Conservation (phyloP, 2,113 vertebrate species). For the Mus spicilegus region DNA sequence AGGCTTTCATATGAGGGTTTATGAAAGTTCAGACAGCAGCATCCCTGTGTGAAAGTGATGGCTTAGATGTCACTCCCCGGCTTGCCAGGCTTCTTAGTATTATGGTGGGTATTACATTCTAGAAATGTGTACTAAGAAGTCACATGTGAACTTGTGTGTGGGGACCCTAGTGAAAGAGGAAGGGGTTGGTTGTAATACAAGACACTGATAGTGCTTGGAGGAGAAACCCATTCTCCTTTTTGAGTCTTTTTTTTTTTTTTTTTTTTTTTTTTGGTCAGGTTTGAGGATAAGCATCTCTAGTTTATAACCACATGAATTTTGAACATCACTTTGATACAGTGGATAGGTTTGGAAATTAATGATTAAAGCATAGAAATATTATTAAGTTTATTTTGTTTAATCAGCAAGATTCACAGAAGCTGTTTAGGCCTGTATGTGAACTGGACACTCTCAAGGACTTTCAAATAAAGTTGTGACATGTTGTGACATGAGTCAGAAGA, state of each 20-base stretch:
- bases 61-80: neutral
- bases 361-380: neutral
- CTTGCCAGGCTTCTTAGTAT: neutral
- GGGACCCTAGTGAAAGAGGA: neutral
- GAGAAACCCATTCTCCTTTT: neutral
- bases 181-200: neutral
- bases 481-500: slow-evolving; percentile 26
- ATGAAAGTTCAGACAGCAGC: neutral
- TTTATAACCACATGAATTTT: neutral
- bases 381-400: neutral
- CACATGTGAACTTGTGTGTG: neutral
- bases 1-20: neutral
- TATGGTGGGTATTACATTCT: neutral
- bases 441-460: neutral
- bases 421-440: neutral
- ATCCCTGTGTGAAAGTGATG: neutral
- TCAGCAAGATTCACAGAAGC: neutral
- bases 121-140: neutral
- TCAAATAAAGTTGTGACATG: neutral
- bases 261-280: neutral
- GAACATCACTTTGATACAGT: neutral
- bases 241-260: neutral
- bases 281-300: neutral
- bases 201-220: neutral
- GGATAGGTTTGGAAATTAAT: neutral